Evolutionary conservation across 2,888 invertebrate species (phyloP), one percentile per base, ranked within the genome.

Genomic region (Zaprionus lineosus): DNA sequence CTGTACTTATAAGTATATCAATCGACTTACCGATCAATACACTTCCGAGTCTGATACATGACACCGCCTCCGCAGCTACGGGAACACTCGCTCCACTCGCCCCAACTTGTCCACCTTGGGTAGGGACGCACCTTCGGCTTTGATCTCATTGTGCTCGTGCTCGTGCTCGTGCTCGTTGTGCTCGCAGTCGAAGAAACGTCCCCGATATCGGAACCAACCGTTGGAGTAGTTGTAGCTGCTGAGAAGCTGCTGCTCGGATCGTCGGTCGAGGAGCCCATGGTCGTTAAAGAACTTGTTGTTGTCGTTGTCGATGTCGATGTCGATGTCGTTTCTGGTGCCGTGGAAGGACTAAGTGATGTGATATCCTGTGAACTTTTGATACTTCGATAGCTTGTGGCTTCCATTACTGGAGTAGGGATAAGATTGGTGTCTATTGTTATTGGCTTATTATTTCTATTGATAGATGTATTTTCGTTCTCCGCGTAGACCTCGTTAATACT

Each of bases 31-130:
- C 87, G 85, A 48, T 85, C 86, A 41, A 90, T 84, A 58, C 89
- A 90, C 69, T 88, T 89, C 40, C 89, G 81, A 52, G 77, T 82
- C 48, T 90, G 89, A 61, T 74, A 75, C 66, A 72, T 85, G 2
- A 97, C 93, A 0, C 97, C 97, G 7, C 95, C 96, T 28, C 96
- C 97, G 88, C 97, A 97, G 1, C 94, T 93, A 15, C 96, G 91
- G 2, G 95, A 95, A 84, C 97, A 97, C 34, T 92, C 91, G 76
- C 94, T 93, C 95, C 95, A 95, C 18, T 91, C 91, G 59, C 93
- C 93, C 97, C 97, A 97, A 52, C 92, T 92, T 16, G 95, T 94
- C 97, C 97, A 97, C 65, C 94, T 84, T 0, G 89, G 90, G 81
- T 86, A 89, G 1, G 84, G 77, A 47, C 84, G 84, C 0, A 55